Percentiles rank a stretch among this genome's conserved stretches.
phyloP scores from a whole-genome alignment of 2,888 invertebrate genomes.

The Isoperla grammatica region DNA sequence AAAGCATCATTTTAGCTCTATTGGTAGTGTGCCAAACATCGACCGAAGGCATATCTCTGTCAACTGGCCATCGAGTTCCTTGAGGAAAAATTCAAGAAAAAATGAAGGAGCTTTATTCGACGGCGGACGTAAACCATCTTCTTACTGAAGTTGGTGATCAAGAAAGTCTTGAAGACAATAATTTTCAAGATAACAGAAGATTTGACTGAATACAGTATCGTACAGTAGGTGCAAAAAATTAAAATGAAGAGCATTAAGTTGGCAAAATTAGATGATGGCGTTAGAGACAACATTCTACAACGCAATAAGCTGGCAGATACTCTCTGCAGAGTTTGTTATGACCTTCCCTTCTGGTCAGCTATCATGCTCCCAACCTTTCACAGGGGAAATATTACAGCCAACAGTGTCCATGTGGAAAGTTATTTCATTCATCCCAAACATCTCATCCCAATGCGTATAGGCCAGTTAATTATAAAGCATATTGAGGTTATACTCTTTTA shows the following conservation, averaged over 20 bases:
- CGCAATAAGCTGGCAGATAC: background rate
- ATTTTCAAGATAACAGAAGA: background rate
- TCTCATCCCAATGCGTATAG: background rate
- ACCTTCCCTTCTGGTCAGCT: slow-evolving; percentile 6
- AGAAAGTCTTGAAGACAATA: background rate
- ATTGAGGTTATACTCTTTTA: too few relatives aligned
- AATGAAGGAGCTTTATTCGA: too few relatives aligned
- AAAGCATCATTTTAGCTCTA: too few relatives aligned
- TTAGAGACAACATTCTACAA: background rate
- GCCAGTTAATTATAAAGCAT: background rate
- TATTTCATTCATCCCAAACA: background rate
- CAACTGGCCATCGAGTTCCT: background rate
- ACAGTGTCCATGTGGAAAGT: background rate
- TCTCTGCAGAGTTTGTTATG: background rate
- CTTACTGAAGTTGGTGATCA: too few relatives aligned
- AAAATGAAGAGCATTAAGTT: background rate
- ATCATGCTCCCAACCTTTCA: slow-evolving; percentile 1
- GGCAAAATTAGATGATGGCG: background rate
- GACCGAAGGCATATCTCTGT: background rate
- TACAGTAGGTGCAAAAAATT: background rate
- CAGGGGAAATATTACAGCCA: background rate
- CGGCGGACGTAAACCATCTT: too few relatives aligned
- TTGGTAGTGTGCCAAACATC: too few relatives aligned
- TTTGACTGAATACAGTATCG: background rate
- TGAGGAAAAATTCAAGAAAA: background rate